These are phyloP conservation scores for Gadus chalcogrammus DNA, from an alignment of 2,113 vertebrate species.

Conservation along the genomic window DNA sequence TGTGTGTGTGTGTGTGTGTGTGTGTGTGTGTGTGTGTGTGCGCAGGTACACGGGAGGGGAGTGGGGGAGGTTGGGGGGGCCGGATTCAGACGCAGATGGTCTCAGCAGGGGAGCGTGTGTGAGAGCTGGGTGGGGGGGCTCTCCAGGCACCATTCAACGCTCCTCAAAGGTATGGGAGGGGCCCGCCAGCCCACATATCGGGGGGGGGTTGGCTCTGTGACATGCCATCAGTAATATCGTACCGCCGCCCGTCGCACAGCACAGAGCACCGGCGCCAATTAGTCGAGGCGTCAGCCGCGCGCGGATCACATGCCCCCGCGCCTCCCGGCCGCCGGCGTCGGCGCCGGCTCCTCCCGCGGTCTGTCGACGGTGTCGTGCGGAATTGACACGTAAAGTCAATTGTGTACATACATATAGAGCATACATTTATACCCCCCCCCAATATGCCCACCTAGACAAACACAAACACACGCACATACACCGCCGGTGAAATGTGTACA, in stretches of 20 bases:
- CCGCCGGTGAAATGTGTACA: not conserved
- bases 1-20: too few relatives aligned
- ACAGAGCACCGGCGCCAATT: not conserved
- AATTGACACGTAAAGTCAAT: not conserved
- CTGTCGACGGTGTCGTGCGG: not conserved
- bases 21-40: too few relatives aligned
- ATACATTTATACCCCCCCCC: too few relatives aligned
- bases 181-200: not conserved
- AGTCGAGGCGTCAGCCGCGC: not conserved
- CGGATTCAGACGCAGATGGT: slow-evolving; percentile 43
- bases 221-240: not conserved
- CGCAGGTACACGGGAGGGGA: too few relatives aligned
- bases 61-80: not conserved
- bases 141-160: not conserved
- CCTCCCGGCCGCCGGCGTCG: too few relatives aligned
- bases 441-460: not conserved
- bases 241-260: not conserved
- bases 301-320: not conserved
- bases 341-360: not conserved
- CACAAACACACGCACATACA: not conserved
- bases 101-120: slow-evolving; percentile 36
- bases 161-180: not conserved
- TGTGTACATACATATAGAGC: too few relatives aligned
- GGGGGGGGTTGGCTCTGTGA: not conserved
- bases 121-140: slow-evolving; percentile 40